A percentile compares a stretch with the other conserved stretches of the same genome.
Conservation (phyloP, 2,888 invertebrate genomes). For the Spialia ferax region DNA sequence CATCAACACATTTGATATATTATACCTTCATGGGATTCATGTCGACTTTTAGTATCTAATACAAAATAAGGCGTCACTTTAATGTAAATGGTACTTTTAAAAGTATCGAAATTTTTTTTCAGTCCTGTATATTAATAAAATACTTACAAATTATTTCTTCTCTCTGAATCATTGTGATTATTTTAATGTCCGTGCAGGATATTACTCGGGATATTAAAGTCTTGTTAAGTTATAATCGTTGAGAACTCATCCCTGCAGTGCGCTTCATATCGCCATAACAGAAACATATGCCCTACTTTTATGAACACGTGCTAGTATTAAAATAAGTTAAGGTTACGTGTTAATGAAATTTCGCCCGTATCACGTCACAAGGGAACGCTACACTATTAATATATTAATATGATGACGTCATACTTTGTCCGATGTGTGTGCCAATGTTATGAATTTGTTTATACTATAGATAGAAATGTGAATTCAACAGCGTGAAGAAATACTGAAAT, state of each 20-base stretch:
- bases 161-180: no score
- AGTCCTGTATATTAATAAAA: no score
- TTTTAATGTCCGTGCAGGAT: background rate
- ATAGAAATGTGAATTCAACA: background rate
- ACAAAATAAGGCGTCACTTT: no score
- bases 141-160: no score
- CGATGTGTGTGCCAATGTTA: background rate
- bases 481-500: background rate
- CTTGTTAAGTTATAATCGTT: background rate
- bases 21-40: no score
- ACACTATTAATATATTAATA: constrained; percentile 11
- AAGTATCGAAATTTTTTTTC: no score
- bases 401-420: background rate
- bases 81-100: no score
- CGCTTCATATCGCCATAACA: background rate
- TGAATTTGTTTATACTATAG: background rate
- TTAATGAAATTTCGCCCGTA: constrained; percentile 11
- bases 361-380: constrained; percentile 1
- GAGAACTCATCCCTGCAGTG: background rate
- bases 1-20: no score
- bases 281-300: background rate
- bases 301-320: background rate
- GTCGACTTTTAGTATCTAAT: no score
- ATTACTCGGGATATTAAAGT: background rate
- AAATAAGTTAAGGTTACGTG: constrained; percentile 17